Evolutionary conservation across 2,113 vertebrate genomes (phyloP), one percentile per base, ranked within the genome.

Genomic region (Ictalurus furcatus): DNA sequence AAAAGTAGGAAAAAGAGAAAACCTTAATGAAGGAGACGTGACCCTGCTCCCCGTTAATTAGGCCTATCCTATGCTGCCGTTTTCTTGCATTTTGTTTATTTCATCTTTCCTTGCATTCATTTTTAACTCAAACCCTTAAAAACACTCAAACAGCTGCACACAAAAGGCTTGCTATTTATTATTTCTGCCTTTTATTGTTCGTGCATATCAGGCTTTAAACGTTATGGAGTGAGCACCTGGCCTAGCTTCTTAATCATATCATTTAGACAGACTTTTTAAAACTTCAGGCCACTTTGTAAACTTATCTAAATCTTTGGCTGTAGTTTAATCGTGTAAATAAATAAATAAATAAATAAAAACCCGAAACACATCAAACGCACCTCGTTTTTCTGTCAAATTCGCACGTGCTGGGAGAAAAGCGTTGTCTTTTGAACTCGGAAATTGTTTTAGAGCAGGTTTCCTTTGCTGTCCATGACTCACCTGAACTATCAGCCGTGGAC

Each of bases 401-500:
- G 8, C 79, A 81, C 79, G 54, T 82, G 54, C 6, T 52, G 6
- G 2, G 2, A 4, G 25, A 16, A 56, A 30, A 80, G 11, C 2
- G 1, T 0, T 30, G 6, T 21, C 1, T 56, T 8, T 81, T 28
- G 4, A 14, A 14, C 52, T 14, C 16, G 19, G 0, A 44, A 76
- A n/a, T 30, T 0, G 2, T 56, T 80, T 56, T 80, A 30, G 30
- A 59, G 11, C 21, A 25, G 1, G 2, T 9, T 84, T 61, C 23
- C 12, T 6, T 9, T 61, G 79, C 17, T 23, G 0, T 12, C 0
- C 11, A 30, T 14, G 19, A 80, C 91, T 87, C 56, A 90, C 93
- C 93, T 89, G 90, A 89, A n/a, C 91, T 85, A 12, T 91, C 92
- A 1, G 25, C 74, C 1, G 90, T 91, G 44, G 90, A 91, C 58